Evolutionary conservation across 2,113 vertebrate genomes (phyloP).

Genomic region (Ornithorhynchus anatinus): DNA sequence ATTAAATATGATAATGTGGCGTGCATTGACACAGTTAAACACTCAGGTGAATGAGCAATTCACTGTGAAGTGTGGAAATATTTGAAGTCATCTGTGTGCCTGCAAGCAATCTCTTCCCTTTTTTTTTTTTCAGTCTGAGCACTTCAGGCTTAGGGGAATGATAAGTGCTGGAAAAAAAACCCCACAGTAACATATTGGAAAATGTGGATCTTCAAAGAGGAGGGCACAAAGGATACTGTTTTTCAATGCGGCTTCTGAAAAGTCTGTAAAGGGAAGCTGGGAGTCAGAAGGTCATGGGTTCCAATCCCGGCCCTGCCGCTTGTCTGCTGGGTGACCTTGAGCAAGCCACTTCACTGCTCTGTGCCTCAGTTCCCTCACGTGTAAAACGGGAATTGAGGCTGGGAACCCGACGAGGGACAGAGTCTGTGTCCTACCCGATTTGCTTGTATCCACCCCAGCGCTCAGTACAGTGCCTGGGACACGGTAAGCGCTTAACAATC

Average conservation of each 20-base stretch:
- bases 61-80: slow-evolving; percentile 77
- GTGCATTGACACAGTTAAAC: slow-evolving; percentile 75
- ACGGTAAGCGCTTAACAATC: too few relatives aligned
- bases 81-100: slow-evolving; percentile 70
- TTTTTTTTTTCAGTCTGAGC: slow-evolving; percentile 60
- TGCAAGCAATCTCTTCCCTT: slow-evolving; percentile 70
- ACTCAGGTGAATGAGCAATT: slow-evolving; percentile 82
- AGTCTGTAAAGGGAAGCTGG: not conserved
- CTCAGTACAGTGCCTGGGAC: too few relatives aligned
- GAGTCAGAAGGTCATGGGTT: too few relatives aligned
- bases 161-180: slow-evolving; percentile 13
- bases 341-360: too few relatives aligned
- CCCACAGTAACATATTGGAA: not conserved
- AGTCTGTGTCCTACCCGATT: too few relatives aligned
- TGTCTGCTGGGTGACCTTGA: too few relatives aligned
- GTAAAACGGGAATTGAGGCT: too few relatives aligned
- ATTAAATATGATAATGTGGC: slow-evolving; percentile 83
- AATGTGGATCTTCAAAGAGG: not conserved
- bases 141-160: slow-evolving; percentile 49
- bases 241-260: not conserved
- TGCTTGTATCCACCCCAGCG: too few relatives aligned
- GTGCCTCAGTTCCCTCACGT: too few relatives aligned
- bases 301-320: too few relatives aligned
- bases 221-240: not conserved
- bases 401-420: too few relatives aligned